These are phyloP conservation scores for Anguilla rostrata DNA, from an alignment of 2,113 vertebrate species.

Conservation along the genomic window DNA sequence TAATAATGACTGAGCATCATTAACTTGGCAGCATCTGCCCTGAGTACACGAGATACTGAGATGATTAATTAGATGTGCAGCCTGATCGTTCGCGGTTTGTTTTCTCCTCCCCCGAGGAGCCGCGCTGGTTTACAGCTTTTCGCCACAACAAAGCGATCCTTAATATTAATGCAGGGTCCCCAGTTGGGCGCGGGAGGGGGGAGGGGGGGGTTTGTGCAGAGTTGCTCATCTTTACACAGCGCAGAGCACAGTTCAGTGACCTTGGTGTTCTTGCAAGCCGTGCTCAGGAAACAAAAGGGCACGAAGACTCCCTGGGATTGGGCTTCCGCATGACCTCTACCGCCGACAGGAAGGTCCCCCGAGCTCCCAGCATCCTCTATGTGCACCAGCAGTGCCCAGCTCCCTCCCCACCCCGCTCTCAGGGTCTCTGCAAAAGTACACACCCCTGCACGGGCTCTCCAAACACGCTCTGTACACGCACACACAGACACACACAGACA, in stretches of 20 bases:
- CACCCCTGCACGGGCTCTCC: too few species aligned
- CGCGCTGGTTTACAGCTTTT: neutral
- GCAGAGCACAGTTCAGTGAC: neutral
- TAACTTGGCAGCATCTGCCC: neutral
- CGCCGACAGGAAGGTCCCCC: neutral
- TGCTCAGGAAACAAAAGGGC: neutral
- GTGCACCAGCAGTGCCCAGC: neutral
- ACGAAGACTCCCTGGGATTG: neutral
- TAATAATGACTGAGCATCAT: neutral
- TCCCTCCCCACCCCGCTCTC: neutral
- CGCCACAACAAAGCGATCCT: neutral
- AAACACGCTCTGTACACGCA: neutral
- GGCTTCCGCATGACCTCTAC: neutral
- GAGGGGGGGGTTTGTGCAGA: neutral
- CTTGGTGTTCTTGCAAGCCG: neutral
- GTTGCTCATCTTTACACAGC: neutral
- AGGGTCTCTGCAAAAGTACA: neutral
- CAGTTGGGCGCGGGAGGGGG: neutral
- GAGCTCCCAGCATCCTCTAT: neutral
- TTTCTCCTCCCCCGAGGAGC: too few species aligned
- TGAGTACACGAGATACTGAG: neutral
- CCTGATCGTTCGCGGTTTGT: neutral
- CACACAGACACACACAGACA: neutral
- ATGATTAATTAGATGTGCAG: slow-evolving; percentile 6
- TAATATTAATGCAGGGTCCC: neutral